Evolutionary conservation across 1,140 invertebrate genomes (phyloP).

Genomic region (Panonychus citri): DNA sequence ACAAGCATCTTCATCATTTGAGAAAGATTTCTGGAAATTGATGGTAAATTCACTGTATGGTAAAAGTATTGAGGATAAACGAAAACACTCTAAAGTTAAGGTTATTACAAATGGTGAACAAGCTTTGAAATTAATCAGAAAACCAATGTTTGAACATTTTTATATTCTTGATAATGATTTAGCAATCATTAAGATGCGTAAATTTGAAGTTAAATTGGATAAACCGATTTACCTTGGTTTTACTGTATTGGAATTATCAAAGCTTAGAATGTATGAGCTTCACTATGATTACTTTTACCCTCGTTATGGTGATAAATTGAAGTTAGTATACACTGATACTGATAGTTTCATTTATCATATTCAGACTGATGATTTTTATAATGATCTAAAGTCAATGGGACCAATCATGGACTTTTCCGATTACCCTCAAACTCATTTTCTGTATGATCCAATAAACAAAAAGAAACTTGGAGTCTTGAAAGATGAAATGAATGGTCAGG

Average conservation of each 20-base stretch:
- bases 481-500: constrained; percentile 24
- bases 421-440: constrained; percentile 12
- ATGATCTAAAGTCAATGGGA: constrained; percentile 11
- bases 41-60: constrained; percentile 27
- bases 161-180: constrained; percentile 14
- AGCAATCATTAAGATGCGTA: not conserved
- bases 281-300: constrained; percentile 17
- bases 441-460: constrained; percentile 21
- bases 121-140: constrained; percentile 19
- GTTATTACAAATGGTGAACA: constrained; percentile 19
- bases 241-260: constrained; percentile 16
- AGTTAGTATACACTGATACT: constrained; percentile 12
- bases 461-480: constrained; percentile 28
- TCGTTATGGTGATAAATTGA: constrained; percentile 8
- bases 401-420: constrained; percentile 10
- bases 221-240: constrained; percentile 10
- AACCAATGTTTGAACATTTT: constrained; percentile 21
- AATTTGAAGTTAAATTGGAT: not conserved
- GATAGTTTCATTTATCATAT: constrained; percentile 11
- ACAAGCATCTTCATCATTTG: constrained; percentile 17
- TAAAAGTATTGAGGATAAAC: constrained; percentile 28
- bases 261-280: constrained; percentile 18
- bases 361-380: constrained; percentile 12
- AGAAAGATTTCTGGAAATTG: constrained; percentile 21
- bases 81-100: constrained; percentile 23